A percentile compares a stretch with the other conserved stretches of the same genome.
Evolutionary conservation across 2,888 invertebrate species (phyloP).

Genomic region (Anthrax anthrax): DNA sequence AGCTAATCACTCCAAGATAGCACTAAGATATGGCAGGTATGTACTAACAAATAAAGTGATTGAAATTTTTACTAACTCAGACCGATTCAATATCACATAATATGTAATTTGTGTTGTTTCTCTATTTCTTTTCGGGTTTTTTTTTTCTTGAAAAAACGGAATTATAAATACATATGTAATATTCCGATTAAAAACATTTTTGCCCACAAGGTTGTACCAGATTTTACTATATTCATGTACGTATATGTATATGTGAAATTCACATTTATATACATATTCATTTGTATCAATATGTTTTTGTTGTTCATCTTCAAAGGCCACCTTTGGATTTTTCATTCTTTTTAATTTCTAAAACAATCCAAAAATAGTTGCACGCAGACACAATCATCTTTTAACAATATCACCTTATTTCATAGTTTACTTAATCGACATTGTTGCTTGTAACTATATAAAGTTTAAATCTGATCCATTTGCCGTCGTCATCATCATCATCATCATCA

Average conservation of each 20-base stretch:
- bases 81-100: background rate
- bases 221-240: background rate
- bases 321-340: slow-evolving; percentile 5
- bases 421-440: too few relatives aligned
- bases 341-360: slow-evolving; percentile 10
- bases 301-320: slow-evolving; percentile 5
- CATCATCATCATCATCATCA: background rate
- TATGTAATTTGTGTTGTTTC: too few relatives aligned
- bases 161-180: too few relatives aligned
- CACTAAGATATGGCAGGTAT: background rate
- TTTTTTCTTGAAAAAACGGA: too few relatives aligned
- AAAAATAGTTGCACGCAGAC: slow-evolving; percentile 8
- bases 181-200: background rate
- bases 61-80: slow-evolving; percentile 4
- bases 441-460: too few relatives aligned
- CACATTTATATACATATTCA: background rate
- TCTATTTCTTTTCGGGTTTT: too few relatives aligned
- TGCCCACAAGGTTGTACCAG: background rate
- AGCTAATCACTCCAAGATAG: slow-evolving; percentile 2
- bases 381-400: slow-evolving; percentile 5
- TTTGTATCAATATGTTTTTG: slow-evolving; percentile 1
- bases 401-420: slow-evolving; percentile 2
- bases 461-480: too few relatives aligned
- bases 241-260: background rate
- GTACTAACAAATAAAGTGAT: slow-evolving; percentile 5